Evolutionary conservation across 2,113 vertebrate species (phyloP).

Genomic region (Xiphophorus maculatus): DNA sequence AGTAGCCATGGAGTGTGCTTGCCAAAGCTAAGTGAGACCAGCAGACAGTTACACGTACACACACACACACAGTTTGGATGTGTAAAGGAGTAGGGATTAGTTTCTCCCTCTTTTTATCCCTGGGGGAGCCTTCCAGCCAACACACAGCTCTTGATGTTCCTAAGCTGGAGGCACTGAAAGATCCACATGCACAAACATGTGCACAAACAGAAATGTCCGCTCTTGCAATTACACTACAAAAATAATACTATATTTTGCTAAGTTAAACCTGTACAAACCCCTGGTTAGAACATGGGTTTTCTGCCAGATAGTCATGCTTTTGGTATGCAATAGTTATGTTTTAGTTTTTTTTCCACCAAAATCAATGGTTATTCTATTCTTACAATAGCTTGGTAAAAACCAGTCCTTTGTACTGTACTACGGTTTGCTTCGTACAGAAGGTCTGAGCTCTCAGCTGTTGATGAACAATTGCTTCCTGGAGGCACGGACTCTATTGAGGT

Average conservation of each 20-base stretch:
- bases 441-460: too few relatives aligned
- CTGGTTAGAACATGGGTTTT: slow-evolving; percentile 14
- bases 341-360: background rate
- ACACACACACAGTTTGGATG: slow-evolving; percentile 36
- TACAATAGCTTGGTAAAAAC: background rate
- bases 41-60: background rate
- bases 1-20: slow-evolving; percentile 20
- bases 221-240: slow-evolving; percentile 21
- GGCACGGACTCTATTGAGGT: too few relatives aligned
- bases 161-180: slow-evolving; percentile 55
- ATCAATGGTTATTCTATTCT: background rate
- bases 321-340: slow-evolving; percentile 17
- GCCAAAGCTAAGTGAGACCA: slow-evolving; percentile 5
- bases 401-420: too few relatives aligned
- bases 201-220: slow-evolving; percentile 18
- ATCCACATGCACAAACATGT: slow-evolving; percentile 14
- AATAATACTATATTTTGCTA: slow-evolving; percentile 20
- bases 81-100: slow-evolving; percentile 64
- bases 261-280: slow-evolving; percentile 23
- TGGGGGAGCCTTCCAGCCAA: slow-evolving; percentile 67
- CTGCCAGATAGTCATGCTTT: slow-evolving; percentile 19
- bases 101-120: slow-evolving; percentile 68
- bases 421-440: too few relatives aligned
- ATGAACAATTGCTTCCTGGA: too few relatives aligned
- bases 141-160: slow-evolving; percentile 70